Evolutionary conservation across 2,888 invertebrate species (phyloP).

Genomic region (Plebejus argus): DNA sequence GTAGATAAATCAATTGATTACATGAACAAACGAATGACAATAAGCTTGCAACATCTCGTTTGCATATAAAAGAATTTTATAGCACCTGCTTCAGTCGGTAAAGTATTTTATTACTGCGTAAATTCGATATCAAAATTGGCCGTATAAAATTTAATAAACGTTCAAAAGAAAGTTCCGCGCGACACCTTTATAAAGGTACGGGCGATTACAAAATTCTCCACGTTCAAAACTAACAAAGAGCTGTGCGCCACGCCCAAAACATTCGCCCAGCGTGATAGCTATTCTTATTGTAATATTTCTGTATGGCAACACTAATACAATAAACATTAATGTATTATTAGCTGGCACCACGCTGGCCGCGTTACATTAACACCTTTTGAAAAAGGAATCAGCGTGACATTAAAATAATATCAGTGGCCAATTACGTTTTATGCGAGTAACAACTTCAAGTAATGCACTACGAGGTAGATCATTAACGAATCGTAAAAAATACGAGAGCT

Average conservation of each 20-base stretch:
- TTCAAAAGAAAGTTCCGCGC: conserved; percentile 34
- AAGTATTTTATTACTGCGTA: conserved; percentile 3
- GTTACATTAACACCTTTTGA: conserved; percentile 58
- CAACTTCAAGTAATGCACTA: not conserved
- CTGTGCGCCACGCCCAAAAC: conserved; percentile 75
- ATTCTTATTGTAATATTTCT: conserved; percentile 74
- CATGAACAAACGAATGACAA: not conserved
- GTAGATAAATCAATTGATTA: not conserved
- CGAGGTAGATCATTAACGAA: not conserved
- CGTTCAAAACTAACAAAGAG: conserved; percentile 69
- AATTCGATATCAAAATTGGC: conserved; percentile 19
- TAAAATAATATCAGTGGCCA: conserved; percentile 46
- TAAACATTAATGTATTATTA: conserved; percentile 78
- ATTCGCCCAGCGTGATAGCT: conserved; percentile 72
- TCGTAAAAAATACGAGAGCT: not conserved
- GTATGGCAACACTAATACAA: conserved; percentile 76
- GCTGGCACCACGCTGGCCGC: conserved; percentile 69
- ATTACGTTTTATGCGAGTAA: conserved; percentile 18
- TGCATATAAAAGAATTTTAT: conserved; percentile 10
- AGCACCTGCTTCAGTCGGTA: not conserved
- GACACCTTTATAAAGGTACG: conserved; percentile 47
- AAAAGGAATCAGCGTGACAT: conserved; percentile 50
- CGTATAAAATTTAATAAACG: conserved; percentile 18
- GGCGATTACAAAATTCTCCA: conserved; percentile 68
- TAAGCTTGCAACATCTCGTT: conserved; percentile 8